Percentiles rank a stretch among this genome's conserved stretches.
Conservation (phyloP, 2,797 vertebrate genomes). For the Smutsia temminckii region DNA sequence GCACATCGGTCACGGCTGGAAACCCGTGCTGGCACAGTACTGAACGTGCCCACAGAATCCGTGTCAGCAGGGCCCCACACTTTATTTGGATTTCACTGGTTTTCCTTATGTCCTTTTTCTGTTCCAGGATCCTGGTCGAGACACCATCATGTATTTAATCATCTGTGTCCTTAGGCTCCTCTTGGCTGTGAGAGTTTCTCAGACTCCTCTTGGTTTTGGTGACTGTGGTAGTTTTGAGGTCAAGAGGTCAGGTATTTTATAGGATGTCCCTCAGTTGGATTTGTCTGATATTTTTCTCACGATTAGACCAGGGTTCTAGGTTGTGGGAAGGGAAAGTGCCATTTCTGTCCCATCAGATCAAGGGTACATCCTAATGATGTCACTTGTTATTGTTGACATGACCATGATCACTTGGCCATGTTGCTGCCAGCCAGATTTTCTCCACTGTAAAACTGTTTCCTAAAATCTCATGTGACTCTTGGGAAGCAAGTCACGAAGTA, state of each 20-base stretch:
- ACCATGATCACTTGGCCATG: no score
- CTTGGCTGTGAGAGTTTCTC: background rate
- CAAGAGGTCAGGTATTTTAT: no score
- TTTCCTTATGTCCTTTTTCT: background rate
- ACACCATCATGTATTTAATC: fast-evolving
- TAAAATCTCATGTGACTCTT: background rate
- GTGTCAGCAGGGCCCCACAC: fast-evolving
- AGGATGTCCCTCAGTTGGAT: background rate
- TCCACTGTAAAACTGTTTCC: no score
- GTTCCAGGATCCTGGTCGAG: no score
- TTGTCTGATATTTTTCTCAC: background rate
- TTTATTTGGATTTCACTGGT: background rate
- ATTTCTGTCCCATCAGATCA: fast-evolving
- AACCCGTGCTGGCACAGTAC: fast-evolving
- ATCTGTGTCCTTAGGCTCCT: no score
- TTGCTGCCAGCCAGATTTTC: background rate
- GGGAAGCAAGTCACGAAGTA: background rate
- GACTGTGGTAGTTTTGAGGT: background rate
- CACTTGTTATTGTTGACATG: fast-evolving
- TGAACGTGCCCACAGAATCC: fast-evolving
- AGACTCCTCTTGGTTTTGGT: background rate
- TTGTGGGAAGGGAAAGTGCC: no score
- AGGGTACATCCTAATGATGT: background rate
- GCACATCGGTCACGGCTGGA: background rate
- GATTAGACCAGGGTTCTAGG: background rate